Conservation (phyloP, 2,113 vertebrate genomes). For the Columba janthina region DNA sequence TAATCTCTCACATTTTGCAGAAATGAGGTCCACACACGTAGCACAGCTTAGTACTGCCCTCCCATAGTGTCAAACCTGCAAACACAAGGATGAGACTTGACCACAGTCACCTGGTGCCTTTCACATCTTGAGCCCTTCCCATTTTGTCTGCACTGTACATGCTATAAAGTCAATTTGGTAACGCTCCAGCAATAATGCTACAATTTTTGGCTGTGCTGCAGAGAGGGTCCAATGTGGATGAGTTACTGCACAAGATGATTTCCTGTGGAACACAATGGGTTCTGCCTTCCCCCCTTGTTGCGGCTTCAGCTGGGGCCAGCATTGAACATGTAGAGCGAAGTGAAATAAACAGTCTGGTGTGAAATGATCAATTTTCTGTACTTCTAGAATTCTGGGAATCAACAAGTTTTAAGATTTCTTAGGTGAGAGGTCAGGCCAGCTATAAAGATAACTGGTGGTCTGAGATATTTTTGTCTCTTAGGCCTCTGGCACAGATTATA, state of each 20-base stretch:
- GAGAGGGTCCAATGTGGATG: accelerated
- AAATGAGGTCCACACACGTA: neutral
- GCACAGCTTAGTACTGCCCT: neutral
- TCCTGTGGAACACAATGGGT: too few relatives aligned
- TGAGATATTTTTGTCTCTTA: neutral
- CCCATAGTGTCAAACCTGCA: neutral
- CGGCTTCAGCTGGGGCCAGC: neutral
- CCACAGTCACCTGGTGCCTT: neutral
- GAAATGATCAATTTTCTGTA: neutral
- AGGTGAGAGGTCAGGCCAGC: neutral
- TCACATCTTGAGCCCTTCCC: neutral
- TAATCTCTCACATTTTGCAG: neutral
- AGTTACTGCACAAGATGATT: neutral
- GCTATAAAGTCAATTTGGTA: accelerated
- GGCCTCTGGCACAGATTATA: neutral
- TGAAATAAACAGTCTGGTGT: neutral
- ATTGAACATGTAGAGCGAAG: neutral
- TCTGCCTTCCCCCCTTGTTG: neutral
- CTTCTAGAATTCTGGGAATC: neutral
- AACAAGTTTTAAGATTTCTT: neutral
- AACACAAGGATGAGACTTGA: neutral
- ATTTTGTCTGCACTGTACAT: neutral
- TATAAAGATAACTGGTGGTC: neutral
- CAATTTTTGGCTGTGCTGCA: neutral
- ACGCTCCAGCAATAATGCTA: neutral